These are phyloP conservation scores for Formica selysi DNA, from an alignment of 1,140 invertebrate genomes.

Conservation along the genomic window DNA sequence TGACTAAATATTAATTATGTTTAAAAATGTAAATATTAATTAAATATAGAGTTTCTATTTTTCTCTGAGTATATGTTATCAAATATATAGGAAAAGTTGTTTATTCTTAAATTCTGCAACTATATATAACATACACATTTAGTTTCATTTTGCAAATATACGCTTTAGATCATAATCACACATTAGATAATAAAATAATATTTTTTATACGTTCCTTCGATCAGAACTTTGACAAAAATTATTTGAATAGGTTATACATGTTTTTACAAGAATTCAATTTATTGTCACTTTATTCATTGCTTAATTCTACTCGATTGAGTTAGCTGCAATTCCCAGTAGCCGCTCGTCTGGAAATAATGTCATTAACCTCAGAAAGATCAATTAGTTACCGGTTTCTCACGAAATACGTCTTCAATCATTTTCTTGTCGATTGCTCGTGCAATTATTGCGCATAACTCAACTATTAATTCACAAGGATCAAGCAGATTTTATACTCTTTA, in stretches of 20 bases:
- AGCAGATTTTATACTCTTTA: slow-evolving; percentile 67
- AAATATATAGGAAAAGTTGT: not conserved
- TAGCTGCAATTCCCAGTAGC: slow-evolving; percentile 43
- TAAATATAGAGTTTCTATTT: not conserved
- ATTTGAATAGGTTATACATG: not conserved
- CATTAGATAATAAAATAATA: not conserved
- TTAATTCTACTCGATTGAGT: slow-evolving; percentile 60
- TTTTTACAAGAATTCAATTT: slow-evolving; percentile 19
- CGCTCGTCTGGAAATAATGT: slow-evolving; percentile 55
- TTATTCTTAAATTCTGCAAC: slow-evolving; percentile 1
- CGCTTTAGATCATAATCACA: not conserved
- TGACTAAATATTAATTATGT: not conserved
- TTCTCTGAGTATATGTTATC: not conserved
- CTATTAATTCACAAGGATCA: slow-evolving; percentile 68
- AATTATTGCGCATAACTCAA: slow-evolving; percentile 79
- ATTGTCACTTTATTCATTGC: not conserved
- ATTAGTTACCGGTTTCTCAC: slow-evolving; percentile 76
- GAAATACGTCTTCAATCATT: slow-evolving; percentile 72
- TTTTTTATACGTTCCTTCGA: not conserved
- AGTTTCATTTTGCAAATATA: not conserved
- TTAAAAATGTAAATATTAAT: not conserved
- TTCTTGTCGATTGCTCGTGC: slow-evolving; percentile 77
- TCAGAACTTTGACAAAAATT: not conserved
- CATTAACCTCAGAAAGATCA: slow-evolving; percentile 75
- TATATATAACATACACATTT: not conserved